phyloP scores from a whole-genome alignment of 2,888 invertebrate species.

The Eupithecia subfuscata region DNA sequence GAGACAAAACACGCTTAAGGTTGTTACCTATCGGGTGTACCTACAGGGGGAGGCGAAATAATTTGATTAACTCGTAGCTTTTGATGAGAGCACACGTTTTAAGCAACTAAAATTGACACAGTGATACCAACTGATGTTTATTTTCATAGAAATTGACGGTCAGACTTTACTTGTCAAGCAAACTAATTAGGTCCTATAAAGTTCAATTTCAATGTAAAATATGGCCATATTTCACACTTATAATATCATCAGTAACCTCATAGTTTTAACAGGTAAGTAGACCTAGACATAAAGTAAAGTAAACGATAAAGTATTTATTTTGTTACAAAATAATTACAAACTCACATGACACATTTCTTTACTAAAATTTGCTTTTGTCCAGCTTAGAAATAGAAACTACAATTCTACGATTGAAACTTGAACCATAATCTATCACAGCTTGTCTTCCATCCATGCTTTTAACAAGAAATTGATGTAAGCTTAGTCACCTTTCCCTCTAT shows the following conservation, averaged over 20 bases:
- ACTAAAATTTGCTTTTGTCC: neutral
- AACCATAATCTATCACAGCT: neutral
- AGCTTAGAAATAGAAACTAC: neutral
- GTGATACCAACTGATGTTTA: neutral
- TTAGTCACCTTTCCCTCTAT: neutral
- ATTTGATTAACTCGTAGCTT: neutral
- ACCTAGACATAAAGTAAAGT: too few species aligned
- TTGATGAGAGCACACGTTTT: neutral
- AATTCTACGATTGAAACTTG: neutral
- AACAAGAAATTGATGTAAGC: too few species aligned
- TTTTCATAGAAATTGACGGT: neutral
- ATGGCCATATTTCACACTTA: neutral
- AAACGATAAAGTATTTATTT: too few species aligned
- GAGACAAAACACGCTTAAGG: constrained; percentile 77
- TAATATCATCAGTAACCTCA: too few species aligned
- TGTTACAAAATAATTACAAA: too few species aligned
- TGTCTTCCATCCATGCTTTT: neutral
- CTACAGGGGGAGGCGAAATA: constrained; percentile 53
- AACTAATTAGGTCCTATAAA: neutral
- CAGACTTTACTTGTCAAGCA: neutral
- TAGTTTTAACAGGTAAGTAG: too few species aligned
- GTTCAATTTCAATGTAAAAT: neutral
- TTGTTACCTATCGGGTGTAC: constrained; percentile 63
- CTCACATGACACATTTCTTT: neutral
- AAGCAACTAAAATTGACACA: too few species aligned